phyloP scores from a whole-genome alignment of 2,113 vertebrate species.

The Xenopus borealis region DNA sequence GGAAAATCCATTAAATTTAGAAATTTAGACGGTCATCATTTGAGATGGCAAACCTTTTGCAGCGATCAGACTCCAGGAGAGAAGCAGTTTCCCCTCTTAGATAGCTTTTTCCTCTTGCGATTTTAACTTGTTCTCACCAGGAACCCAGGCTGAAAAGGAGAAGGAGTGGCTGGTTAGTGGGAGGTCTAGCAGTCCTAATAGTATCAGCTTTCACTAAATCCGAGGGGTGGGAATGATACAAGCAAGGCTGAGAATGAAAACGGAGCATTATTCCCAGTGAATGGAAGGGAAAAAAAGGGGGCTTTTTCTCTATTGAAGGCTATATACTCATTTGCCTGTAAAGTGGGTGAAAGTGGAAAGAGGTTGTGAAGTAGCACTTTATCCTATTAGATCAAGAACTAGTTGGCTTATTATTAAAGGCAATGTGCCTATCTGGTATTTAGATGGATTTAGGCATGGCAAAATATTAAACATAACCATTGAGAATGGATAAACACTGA shows the following conservation, averaged over 20 bases:
- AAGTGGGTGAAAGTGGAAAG: no score
- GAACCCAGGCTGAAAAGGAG: constrained; percentile 21
- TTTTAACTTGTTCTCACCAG: constrained; percentile 40
- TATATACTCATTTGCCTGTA: no score
- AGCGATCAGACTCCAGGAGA: background rate
- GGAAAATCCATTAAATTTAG: background rate
- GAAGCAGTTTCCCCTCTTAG: constrained; percentile 20
- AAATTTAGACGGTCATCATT: background rate
- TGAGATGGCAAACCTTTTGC: background rate
- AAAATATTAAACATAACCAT: no score
- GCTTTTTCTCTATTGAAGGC: no score
- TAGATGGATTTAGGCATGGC: no score
- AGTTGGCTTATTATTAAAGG: no score
- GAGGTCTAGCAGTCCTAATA: constrained; percentile 29
- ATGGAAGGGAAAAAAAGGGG: no score
- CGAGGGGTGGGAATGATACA: constrained; percentile 37
- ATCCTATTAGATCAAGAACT: no score
- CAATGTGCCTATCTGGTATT: no score
- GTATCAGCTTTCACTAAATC: constrained; percentile 44
- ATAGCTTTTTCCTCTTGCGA: constrained; percentile 50
- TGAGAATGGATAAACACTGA: no score
- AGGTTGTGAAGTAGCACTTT: no score
- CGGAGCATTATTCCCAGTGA: background rate
- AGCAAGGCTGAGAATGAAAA: constrained; percentile 23
- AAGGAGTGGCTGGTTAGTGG: constrained; percentile 29